Evolutionary conservation across 2,797 vertebrate genomes (phyloP), one percentile per base, ranked within the genome.

Genomic region (Dromococcyx pavoninus): DNA sequence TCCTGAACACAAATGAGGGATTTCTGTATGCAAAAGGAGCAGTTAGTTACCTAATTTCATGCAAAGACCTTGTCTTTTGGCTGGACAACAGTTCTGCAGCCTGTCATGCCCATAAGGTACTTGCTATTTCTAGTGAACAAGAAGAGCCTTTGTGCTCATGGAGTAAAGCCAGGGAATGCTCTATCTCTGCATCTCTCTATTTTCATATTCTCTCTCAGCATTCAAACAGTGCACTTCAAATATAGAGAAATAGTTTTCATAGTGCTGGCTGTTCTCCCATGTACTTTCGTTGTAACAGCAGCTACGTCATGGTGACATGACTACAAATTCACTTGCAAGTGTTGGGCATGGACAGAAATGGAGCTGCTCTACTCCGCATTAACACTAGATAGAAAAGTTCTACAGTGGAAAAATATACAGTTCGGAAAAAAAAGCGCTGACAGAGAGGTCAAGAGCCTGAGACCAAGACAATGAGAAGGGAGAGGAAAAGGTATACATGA

Each of bases 1-100:
- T 83, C 91, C 66, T 90, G 74, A 86, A 90, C 80, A 67, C 48
- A 60, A 70, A 91, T 53, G 56, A 90, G 77, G 88, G 51, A 94
- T 74, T 93, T 91, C 89, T 4, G 2, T 39, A 35, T 11, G 61
- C 78, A 95, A 87, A 94, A 70, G 37, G 17, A 89, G 70, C 50
- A 81, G 54, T 35, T 51, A 75, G 73, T 69, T 62, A 83, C 39
- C 62, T 37, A n/a, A 84, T 48, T 74, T 75, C 58, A 84, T 0
- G 21, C 58, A 86, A 65, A 75, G 54, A n/a, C 19, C 41, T 80
- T 50, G 62, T 62, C 62, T 58, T 81, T 30, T 46, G 64, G 54
- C 32, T 51, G 43, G 44, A 62, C 73, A 69, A 11, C 43, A 88
- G 39, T 16, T 65, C 70, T 94, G 62, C 66, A 94, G 67, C 58